phyloP scores from a whole-genome alignment of 2,888 invertebrate genomes.

The Tethea ocularis region DNA sequence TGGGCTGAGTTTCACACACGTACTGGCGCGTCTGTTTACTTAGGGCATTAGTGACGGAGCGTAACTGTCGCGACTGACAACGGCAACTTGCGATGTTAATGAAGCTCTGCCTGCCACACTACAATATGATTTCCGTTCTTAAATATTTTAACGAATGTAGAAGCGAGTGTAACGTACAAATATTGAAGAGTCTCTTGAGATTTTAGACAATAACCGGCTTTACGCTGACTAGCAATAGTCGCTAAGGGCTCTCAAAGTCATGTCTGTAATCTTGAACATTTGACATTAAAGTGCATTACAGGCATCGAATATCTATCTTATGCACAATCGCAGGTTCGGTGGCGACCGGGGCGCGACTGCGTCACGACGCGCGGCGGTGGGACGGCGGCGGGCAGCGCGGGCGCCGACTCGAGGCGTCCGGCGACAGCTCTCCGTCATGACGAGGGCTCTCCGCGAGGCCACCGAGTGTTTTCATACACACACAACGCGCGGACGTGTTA shows the following conservation, averaged over 20 bases:
- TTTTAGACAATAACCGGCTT: slow-evolving; percentile 56
- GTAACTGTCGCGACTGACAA: slow-evolving; percentile 65
- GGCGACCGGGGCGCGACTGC: slow-evolving; percentile 45
- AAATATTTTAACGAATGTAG: slow-evolving; percentile 14
- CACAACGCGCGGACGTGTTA: slow-evolving; percentile 81
- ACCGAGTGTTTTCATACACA: slow-evolving; percentile 81
- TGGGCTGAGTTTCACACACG: slow-evolving; percentile 75
- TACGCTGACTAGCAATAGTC: slow-evolving; percentile 57
- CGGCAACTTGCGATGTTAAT: slow-evolving; percentile 28
- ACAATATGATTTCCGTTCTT: slow-evolving; percentile 8
- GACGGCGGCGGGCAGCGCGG: too few relatives aligned
- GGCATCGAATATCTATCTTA: slow-evolving; percentile 72
- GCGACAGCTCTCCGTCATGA: slow-evolving; percentile 76
- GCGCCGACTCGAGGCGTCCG: slow-evolving; percentile 33
- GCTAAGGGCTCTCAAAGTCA: slow-evolving; percentile 49
- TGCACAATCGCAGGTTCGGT: slow-evolving; percentile 55
- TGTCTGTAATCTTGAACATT: slow-evolving; percentile 46
- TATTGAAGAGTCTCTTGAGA: slow-evolving; percentile 25
- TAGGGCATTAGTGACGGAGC: slow-evolving; percentile 61
- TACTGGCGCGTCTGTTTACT: slow-evolving; percentile 56
- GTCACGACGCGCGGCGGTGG: too few relatives aligned
- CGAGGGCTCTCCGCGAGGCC: slow-evolving; percentile 73
- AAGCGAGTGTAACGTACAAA: slow-evolving; percentile 23
- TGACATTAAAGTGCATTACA: slow-evolving; percentile 78
- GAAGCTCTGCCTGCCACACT: slow-evolving; percentile 21